Base-by-base conservation (phyloP, 2,113 vertebrate species). In the Prunella fulvescens region DNA sequence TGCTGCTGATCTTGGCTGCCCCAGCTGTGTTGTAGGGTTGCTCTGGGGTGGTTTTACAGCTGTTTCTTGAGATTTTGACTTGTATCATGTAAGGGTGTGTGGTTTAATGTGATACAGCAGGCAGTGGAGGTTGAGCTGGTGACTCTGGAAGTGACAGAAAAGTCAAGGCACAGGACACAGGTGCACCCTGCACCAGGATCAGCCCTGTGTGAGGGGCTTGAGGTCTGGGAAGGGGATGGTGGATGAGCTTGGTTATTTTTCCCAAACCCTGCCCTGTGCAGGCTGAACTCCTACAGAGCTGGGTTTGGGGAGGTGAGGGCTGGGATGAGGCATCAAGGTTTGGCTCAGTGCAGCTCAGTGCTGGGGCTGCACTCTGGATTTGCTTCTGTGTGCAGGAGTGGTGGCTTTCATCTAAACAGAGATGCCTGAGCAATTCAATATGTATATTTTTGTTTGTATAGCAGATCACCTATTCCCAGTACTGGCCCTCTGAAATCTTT, bases 81-180 rank as follows among this genome's bases (percentile, higher is more conserved):
- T 40, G 3, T 11, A 16, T 11, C 0, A 1, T 5, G 28, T 8
- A 4, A 22, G 9, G 14, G 7, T 40, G 28, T 24, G 18, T 61
- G 67, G 28, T 56, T 64, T 31, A 28, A 8, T 18, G 8, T 19
- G 33, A 23, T 4, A 1, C 0, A 45, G 37, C 11, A 24, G 45
- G 44, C 3, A 14, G 31, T 2, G 17, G 42, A 74, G 35, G 47
- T 28, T n/a, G 69, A 50, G 42, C 31, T 1, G 7, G 26, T 42
- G 62, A 5, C 14, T 0, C 1, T 0, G 44, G 23, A 7, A 16
- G 57, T 1, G 5, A 12, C 44, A 23, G 40, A 31, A 15, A 31
- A 31, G 28, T 15, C 19, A 48, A 87, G 54, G 53, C 53, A 18
- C 29, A 9, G 57, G 65, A 37, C 15, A 20, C 3, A 4, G 24